Conservation (phyloP, 2,113 vertebrate species). For the Macquaria australasica region DNA sequence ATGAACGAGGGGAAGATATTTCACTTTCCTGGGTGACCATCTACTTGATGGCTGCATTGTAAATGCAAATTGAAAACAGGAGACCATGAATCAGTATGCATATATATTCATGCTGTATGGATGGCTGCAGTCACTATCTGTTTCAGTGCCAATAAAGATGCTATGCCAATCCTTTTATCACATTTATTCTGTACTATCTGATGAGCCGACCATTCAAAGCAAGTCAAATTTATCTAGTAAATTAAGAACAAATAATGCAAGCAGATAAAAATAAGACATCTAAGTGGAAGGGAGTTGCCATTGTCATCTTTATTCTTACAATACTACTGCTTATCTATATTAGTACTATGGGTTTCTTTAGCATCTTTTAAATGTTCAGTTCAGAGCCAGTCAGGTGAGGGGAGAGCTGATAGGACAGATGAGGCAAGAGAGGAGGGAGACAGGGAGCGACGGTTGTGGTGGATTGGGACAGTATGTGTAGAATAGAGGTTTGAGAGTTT, state of each 20-base stretch:
- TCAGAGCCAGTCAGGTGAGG: neutral
- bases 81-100: slow-evolving; percentile 59
- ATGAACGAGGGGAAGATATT: slow-evolving; percentile 49
- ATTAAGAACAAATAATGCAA: slow-evolving; percentile 7
- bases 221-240: neutral
- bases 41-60: slow-evolving; percentile 58
- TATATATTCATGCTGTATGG: slow-evolving; percentile 21
- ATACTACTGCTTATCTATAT: neutral
- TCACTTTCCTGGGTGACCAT: slow-evolving; percentile 65
- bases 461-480: no score
- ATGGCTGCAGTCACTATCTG: slow-evolving; percentile 24
- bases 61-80: slow-evolving; percentile 69
- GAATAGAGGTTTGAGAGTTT: no score
- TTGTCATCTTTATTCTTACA: neutral
- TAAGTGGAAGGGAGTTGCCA: neutral
- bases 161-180: slow-evolving; percentile 36
- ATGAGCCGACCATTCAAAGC: slow-evolving; percentile 7
- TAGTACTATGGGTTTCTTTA: neutral
- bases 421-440: no score
- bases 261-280: slow-evolving; percentile 10
- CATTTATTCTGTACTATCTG: slow-evolving; percentile 16
- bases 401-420: no score
- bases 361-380: neutral
- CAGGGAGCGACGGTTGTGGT: no score
- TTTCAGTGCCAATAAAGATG: slow-evolving; percentile 30